Base-by-base conservation (phyloP, 2,797 vertebrate genomes). In the Xiphophorus birchmanni region DNA sequence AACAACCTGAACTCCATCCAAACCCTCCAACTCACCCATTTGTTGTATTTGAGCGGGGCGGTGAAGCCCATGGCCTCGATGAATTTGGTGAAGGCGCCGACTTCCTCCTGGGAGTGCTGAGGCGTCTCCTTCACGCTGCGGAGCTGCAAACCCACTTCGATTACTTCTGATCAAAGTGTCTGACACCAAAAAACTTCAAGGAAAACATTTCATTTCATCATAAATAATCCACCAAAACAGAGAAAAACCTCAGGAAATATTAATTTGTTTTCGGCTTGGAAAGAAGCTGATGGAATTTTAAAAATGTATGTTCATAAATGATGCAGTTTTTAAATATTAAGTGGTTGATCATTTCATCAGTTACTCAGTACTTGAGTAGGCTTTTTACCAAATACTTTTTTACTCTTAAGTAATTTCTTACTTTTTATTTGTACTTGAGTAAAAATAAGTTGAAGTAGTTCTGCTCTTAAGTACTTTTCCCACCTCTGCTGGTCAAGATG, bases 31-130 rank as follows among this genome's bases (percentile, higher is more conserved):
- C 88, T 97, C 96, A 99, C 98, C 98, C 98, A 99, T 97, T 97
- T 99, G 95, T 96, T 99, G 89, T 99, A 99, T 88, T 98, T 99
- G 89, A 99, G 96, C 2, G 98, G 96, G 84, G 98, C 98, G 0
- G 98, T 98, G 94, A 99, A 99, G 84, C 98, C 98, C 95, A 99
- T 95, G 83, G 98, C 98, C 95, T 99, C 98, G 26, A 99, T 97
- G 74, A 99, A 95, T 93, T 96, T 99, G 0, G 98, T 99, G 87
- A 99, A 96, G 74, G 96, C 85, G 12, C 98, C 96, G 47, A 99
- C 97, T 87, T 98, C 98, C 85, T 99, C 98, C 74, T 97, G 97
- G 35, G 93, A 82, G 54, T 96, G 92, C 88, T 96, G 96, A 7
- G 87, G 81, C 0, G 96, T 97, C 92, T 97, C 96, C 91, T 97